Percentiles rank a stretch among this genome's conserved stretches.
These are phyloP conservation scores for Holacanthus passer DNA, from an alignment of 2,113 vertebrate genomes.

Conservation along the genomic window DNA sequence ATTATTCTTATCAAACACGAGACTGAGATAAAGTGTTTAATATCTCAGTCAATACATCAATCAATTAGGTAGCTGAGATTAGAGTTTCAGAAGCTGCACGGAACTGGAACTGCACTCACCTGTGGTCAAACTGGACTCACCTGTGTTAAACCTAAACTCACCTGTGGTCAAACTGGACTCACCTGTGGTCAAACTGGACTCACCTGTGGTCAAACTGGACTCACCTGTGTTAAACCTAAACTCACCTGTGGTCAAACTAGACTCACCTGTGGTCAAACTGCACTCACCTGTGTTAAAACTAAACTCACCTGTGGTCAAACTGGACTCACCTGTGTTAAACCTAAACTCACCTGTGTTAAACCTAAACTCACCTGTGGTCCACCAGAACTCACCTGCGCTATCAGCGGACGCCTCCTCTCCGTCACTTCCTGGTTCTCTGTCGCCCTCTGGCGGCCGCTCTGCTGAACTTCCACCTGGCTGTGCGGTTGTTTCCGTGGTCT, in stretches of 20 bases:
- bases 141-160: too few species aligned
- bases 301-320: background rate
- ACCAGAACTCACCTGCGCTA: conserved; percentile 18
- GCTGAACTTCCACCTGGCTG: background rate
- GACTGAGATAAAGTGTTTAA: background rate
- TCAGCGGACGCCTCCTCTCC: background rate
- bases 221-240: too few species aligned
- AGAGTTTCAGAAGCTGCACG: background rate
- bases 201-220: too few species aligned
- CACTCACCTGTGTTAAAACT: background rate
- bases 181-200: too few species aligned
- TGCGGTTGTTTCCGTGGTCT: too few species aligned
- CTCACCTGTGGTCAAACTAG: too few species aligned
- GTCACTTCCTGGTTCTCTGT: background rate
- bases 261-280: background rate
- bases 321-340: background rate
- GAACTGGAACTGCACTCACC: too few species aligned
- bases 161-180: too few species aligned
- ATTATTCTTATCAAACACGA: background rate
- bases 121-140: too few species aligned
- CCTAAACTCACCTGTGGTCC: background rate
- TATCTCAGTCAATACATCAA: background rate
- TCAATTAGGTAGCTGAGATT: background rate
- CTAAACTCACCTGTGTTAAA: background rate
- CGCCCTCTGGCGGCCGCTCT: conserved; percentile 26